A percentile compares a stretch with the other conserved stretches of the same genome.
Conservation (phyloP, 2,888 invertebrate genomes). For the Hyles lineata region DNA sequence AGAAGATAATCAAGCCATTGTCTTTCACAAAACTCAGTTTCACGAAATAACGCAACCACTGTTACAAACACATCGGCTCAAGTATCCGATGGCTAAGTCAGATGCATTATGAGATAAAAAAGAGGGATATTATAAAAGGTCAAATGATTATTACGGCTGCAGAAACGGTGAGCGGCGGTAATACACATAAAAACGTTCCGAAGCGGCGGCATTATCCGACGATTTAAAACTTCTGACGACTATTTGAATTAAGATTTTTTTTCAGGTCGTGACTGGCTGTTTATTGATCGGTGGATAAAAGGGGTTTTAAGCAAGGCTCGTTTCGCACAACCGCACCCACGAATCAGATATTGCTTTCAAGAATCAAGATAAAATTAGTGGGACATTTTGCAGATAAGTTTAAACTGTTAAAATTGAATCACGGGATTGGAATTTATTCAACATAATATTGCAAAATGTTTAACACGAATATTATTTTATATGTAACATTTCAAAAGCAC, state of each 20-base stretch:
- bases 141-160: conserved; percentile 34
- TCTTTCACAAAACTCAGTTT: conserved; percentile 28
- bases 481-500: not conserved
- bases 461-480: not conserved
- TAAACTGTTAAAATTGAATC: not conserved
- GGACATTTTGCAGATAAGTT: conserved; percentile 27
- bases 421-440: conserved; percentile 17
- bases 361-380: conserved; percentile 31
- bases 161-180: conserved; percentile 24
- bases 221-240: conserved; percentile 8
- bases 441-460: not conserved
- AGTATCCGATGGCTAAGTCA: conserved; percentile 57
- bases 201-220: not conserved
- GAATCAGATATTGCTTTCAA: not conserved
- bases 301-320: not conserved
- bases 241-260: conserved; percentile 6
- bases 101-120: conserved; percentile 50
- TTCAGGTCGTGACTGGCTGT: conserved; percentile 6
- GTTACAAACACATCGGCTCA: conserved; percentile 32
- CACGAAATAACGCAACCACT: conserved; percentile 31
- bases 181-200: conserved; percentile 1
- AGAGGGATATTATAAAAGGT: conserved; percentile 52
- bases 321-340: not conserved
- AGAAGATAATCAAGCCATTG: conserved; percentile 17
- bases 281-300: not conserved